Percentiles rank a stretch among this genome's conserved stretches.
Conservation (phyloP, 2,113 vertebrate genomes). For the Oncorhynchus masou region DNA sequence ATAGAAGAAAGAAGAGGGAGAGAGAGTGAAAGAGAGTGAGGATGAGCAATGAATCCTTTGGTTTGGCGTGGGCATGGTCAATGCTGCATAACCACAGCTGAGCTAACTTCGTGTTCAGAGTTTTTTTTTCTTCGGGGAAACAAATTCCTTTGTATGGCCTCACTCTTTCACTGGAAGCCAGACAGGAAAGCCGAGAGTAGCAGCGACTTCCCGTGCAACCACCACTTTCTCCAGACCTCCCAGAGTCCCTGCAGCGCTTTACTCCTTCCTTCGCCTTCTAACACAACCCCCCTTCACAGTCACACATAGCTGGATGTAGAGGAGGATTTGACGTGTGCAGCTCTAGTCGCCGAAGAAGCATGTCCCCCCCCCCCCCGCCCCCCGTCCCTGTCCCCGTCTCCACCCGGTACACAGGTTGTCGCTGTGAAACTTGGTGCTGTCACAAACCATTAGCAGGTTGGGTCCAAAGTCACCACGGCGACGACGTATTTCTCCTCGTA, state of each 20-base stretch:
- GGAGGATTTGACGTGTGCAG: not conserved
- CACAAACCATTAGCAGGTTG: constrained; percentile 83
- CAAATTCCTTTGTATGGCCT: not conserved
- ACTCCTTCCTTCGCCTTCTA: not conserved
- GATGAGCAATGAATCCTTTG: not conserved
- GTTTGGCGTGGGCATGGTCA: too few relatives aligned
- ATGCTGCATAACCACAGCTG: too few relatives aligned
- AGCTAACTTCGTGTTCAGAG: too few relatives aligned
- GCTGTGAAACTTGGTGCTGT: constrained; percentile 66
- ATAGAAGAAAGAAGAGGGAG: not conserved
- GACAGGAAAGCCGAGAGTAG: not conserved
- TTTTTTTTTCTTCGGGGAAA: too few relatives aligned
- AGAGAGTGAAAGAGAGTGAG: not conserved
- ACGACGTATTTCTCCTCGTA: constrained; percentile 77
- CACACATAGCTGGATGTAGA: not conserved
- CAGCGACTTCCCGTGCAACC: not conserved
- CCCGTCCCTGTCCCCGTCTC: not conserved
- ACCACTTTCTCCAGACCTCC: not conserved
- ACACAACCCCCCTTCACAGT: not conserved
- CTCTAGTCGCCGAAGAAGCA: not conserved
- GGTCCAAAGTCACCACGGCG: constrained; percentile 78
- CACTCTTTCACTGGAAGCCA: not conserved
- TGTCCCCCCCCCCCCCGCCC: too few relatives aligned
- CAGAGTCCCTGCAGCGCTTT: not conserved
- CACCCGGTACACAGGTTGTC: constrained; percentile 12